Base-by-base conservation (phyloP, 2,888 invertebrate genomes). In the Apodemia duryi region DNA sequence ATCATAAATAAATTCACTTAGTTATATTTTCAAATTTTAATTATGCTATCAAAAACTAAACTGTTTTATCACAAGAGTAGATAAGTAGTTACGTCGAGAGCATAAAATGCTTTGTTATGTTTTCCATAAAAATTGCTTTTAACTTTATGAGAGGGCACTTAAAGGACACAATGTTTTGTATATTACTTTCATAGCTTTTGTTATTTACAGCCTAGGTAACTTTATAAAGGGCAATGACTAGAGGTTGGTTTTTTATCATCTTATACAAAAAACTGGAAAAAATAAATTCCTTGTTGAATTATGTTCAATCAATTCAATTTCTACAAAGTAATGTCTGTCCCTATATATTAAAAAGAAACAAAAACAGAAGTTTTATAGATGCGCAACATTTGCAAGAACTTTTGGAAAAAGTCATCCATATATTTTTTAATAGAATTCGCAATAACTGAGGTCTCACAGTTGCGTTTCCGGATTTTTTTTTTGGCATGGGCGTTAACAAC, bases 61-160 rank as follows among this genome's bases (percentile, higher is more conserved):
- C 51, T 60, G 62, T 52, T 38, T 6, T 61, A 63, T 61, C 29
- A 61, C 32, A 54, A 21, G 41, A 32, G 57, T 57, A 29, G 46
- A 63, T 63, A 64, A 63, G 60, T 65, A 65, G 61, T 63, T 35
- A 35, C 61, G 66, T 61, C 65, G 61, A 63, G 61, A 62, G 65
- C 57, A 62, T 52, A 49, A 65, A 63, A 66, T 70, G 66, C 64
- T 65, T 67, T 66, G 63, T 63, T 63, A 63, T 68, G 71, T 74
- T 70, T 75, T 76, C 75, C 77, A 79, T 79, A 80, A 82, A 83
- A 81, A 78, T 79, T 75, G 82, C 82, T 81, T 81, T 83, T 76
- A 81, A 76, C 77, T 83, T 81, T 82, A 83, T 76, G 74, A 75
- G 69, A 71, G 62, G 68, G 71, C 75, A 69, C 70, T 75, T 65